Conservation (phyloP, 2,888 invertebrate species). For the Caenorhabditis sp. region DNA sequence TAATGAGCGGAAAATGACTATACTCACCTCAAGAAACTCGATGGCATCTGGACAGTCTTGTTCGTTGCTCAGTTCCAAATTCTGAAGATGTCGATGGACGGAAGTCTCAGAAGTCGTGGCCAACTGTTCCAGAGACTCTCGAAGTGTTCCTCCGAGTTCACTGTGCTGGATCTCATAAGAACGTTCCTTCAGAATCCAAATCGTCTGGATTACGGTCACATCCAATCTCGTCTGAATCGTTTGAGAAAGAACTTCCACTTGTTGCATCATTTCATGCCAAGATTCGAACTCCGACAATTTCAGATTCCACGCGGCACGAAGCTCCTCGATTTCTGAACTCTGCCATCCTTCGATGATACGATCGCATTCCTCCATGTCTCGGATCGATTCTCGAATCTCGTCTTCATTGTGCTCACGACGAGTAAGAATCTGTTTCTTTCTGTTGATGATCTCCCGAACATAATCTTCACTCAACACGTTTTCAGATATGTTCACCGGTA, state of each 20-base stretch:
- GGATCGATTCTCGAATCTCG: conserved; percentile 73
- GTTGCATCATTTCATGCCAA: conserved; percentile 69
- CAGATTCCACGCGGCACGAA: conserved; percentile 64
- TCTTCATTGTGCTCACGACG: conserved; percentile 73
- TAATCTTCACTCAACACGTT: conserved; percentile 70
- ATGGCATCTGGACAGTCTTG: conserved; percentile 75
- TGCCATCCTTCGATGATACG: conserved; percentile 71
- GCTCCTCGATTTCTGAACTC: conserved; percentile 59
- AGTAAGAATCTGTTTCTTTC: conserved; percentile 71
- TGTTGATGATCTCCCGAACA: conserved; percentile 71
- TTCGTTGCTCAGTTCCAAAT: conserved; percentile 75
- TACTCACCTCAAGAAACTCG: conserved; percentile 73
- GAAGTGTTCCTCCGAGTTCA: conserved; percentile 60
- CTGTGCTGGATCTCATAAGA: conserved; percentile 61
- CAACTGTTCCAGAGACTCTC: conserved; percentile 60
- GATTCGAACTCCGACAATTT: conserved; percentile 68
- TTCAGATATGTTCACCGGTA: conserved; percentile 66
- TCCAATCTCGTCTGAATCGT: conserved; percentile 52
- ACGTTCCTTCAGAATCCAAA: conserved; percentile 39
- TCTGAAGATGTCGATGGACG: conserved; percentile 67
- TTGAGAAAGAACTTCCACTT: conserved; percentile 49
- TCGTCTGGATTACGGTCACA: conserved; percentile 50
- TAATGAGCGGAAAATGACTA: conserved; percentile 57
- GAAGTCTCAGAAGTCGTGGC: conserved; percentile 58
- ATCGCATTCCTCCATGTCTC: conserved; percentile 77